phyloP scores from a whole-genome alignment of 2,888 invertebrate species.

The Leptopilina drosophilae region DNA sequence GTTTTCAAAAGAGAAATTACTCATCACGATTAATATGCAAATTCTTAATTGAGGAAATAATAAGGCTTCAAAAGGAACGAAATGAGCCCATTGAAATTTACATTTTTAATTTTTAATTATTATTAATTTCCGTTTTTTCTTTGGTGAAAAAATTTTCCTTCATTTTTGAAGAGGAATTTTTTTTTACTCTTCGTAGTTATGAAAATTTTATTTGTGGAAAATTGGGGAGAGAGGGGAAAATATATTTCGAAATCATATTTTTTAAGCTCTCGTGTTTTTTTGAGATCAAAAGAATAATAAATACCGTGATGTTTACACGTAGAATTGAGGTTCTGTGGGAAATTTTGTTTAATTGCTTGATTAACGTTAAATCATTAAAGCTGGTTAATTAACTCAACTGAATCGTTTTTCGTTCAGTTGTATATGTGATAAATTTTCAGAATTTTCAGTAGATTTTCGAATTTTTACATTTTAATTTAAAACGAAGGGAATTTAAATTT shows the following conservation, averaged over 20 bases:
- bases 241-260: background rate
- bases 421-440: background rate
- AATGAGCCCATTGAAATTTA: background rate
- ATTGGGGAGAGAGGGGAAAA: too few relatives aligned
- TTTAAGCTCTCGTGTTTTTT: background rate
- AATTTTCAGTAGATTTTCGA: background rate
- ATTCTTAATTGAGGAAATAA: conserved; percentile 67
- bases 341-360: background rate
- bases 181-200: background rate
- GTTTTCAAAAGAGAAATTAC: conserved; percentile 50
- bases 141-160: background rate
- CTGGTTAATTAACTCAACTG: background rate
- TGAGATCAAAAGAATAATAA: background rate
- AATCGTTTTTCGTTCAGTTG: background rate
- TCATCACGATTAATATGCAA: conserved; percentile 63
- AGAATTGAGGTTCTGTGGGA: background rate
- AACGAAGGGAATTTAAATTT: background rate
- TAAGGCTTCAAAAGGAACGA: conserved; percentile 53
- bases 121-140: background rate
- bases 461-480: background rate
- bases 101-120: conserved; percentile 9
- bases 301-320: background rate
- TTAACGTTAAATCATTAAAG: conserved; percentile 5
- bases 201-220: background rate
- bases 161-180: background rate